A percentile compares a stretch with the other conserved stretches of the same genome.
Evolutionary conservation across 1,140 invertebrate species (phyloP).

Genomic region (Leptinotarsa defecta): DNA sequence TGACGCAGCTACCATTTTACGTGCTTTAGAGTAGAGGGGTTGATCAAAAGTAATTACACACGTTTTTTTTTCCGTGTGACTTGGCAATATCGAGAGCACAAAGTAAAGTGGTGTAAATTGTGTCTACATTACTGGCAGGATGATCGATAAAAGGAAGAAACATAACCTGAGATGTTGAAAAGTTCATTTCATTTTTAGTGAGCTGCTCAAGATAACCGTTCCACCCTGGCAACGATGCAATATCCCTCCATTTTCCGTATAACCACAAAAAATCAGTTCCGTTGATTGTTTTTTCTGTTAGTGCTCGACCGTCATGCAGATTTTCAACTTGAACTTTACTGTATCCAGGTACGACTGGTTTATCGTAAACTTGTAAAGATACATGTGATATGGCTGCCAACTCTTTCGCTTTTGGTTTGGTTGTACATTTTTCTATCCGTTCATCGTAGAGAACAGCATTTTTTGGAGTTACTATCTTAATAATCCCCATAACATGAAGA

Average conservation of each 20-base stretch:
- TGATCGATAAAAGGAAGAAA: background rate
- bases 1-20: conserved; percentile 26
- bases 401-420: too few relatives aligned
- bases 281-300: too few relatives aligned
- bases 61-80: conserved; percentile 26
- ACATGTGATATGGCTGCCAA: too few relatives aligned
- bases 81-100: conserved; percentile 27
- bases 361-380: too few relatives aligned
- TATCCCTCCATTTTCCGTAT: conserved; percentile 15
- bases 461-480: conserved; percentile 40
- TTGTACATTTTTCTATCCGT: too few relatives aligned
- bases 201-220: conserved; percentile 26
- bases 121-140: conserved; percentile 21
- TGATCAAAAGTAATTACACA: conserved; percentile 29
- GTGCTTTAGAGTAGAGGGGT: conserved; percentile 27
- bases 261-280: background rate
- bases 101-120: conserved; percentile 27
- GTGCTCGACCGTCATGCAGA: too few relatives aligned
- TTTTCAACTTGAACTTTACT: too few relatives aligned
- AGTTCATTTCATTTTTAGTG: conserved; percentile 21
- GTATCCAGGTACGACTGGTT: too few relatives aligned
- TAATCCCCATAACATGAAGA: conserved; percentile 50
- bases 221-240: conserved; percentile 26
- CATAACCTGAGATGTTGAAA: conserved; percentile 30
- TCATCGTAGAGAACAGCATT: too few relatives aligned